Conservation (phyloP, 2,888 invertebrate species). For the Epirrhoe tristata region DNA sequence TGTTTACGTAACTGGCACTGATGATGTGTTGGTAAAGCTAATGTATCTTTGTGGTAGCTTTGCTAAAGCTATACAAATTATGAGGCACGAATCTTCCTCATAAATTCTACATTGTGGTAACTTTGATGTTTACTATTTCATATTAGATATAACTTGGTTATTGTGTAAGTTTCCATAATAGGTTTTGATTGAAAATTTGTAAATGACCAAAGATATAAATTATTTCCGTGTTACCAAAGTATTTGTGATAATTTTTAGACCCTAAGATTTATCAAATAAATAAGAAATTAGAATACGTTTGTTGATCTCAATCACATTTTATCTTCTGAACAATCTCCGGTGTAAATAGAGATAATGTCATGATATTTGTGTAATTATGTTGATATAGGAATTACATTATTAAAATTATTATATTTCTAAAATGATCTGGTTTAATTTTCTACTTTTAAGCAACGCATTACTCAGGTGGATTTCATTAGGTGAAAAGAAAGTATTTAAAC, state of each 20-base stretch:
- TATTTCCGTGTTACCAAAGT: slow-evolving; percentile 59
- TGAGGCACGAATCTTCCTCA: background rate
- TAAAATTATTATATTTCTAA: slow-evolving; percentile 23
- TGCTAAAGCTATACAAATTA: background rate
- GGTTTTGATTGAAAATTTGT: slow-evolving; percentile 6
- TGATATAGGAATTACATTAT: slow-evolving; percentile 11
- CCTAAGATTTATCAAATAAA: slow-evolving; percentile 42
- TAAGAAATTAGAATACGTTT: slow-evolving; percentile 40
- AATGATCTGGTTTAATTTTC: slow-evolving; percentile 4
- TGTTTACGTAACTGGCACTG: background rate
- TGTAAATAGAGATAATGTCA: slow-evolving; percentile 25
- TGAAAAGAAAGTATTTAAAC: too few species aligned
- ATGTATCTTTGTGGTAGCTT: background rate
- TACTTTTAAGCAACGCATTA: background rate
- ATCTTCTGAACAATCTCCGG: slow-evolving; percentile 18
- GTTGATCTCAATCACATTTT: slow-evolving; percentile 64
- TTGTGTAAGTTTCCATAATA: background rate
- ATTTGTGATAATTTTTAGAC: slow-evolving; percentile 59
- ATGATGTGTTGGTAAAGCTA: background rate
- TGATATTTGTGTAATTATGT: slow-evolving; percentile 15
- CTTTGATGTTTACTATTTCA: background rate
- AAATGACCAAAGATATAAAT: slow-evolving; percentile 10
- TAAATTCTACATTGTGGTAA: background rate
- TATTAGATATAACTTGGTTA: background rate
- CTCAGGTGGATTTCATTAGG: too few species aligned